phyloP scores from a whole-genome alignment of 30 jellyfish, hydroid and myxozoan species.

The Aurelia aurita region DNA sequence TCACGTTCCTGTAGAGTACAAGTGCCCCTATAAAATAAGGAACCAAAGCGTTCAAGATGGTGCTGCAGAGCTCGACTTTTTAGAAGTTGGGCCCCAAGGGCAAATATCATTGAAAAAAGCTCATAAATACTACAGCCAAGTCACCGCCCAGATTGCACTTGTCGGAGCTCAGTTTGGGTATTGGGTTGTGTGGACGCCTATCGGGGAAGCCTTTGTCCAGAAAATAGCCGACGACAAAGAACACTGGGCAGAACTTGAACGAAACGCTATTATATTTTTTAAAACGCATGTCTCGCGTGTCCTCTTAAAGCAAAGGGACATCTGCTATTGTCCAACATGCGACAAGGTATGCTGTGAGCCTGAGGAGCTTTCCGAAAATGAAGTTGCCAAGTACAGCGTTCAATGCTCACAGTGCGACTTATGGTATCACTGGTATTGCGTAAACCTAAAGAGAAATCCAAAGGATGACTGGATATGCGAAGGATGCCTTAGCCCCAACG shows the following conservation, averaged over 20 bases:
- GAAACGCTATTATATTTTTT: slow-evolving; percentile 15
- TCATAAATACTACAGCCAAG: slow-evolving; percentile 69
- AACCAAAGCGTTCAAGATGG: slow-evolving; percentile 28
- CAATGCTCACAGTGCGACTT: background rate
- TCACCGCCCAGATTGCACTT: slow-evolving; percentile 20
- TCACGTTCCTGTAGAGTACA: slow-evolving; percentile 6
- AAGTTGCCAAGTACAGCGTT: background rate
- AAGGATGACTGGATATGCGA: slow-evolving; percentile 14
- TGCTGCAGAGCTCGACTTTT: slow-evolving; percentile 30
- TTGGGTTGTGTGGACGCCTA: slow-evolving; percentile 39
- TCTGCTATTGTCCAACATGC: slow-evolving; percentile 18
- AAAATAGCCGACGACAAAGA: background rate
- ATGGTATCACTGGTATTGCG: slow-evolving; percentile 18
- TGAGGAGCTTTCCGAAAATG: background rate
- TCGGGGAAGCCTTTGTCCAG: slow-evolving; percentile 12
- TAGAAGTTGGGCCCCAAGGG: slow-evolving; percentile 6
- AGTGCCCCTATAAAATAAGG: slow-evolving; percentile 52
- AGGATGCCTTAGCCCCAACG: too few relatives aligned
- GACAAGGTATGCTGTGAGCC: slow-evolving; percentile 31
- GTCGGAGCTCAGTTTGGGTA: background rate
- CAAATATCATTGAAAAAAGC: slow-evolving; percentile 8
- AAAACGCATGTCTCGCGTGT: slow-evolving; percentile 12
- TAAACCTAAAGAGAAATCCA: background rate
- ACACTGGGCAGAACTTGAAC: slow-evolving; percentile 27
- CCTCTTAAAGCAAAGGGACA: background rate